These are phyloP conservation scores for Amblyraja radiata DNA, from an alignment of 2,797 vertebrate species.

Conservation along the genomic window DNA sequence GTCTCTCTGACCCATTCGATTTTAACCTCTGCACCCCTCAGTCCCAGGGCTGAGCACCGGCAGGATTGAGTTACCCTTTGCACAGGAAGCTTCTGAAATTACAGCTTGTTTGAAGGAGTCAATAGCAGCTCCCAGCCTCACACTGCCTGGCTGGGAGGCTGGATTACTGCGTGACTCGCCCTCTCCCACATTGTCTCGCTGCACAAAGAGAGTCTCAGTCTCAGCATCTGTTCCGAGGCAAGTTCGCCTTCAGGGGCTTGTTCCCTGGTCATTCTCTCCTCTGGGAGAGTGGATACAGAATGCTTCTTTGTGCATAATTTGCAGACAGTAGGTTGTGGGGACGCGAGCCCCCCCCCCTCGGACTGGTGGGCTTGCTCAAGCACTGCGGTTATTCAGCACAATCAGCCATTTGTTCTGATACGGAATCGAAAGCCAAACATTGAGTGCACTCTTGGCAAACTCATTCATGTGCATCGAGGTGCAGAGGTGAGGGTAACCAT, in stretches of 20 bases:
- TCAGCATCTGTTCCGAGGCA: background rate
- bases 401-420: background rate
- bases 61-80: background rate
- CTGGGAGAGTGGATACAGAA: background rate
- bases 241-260: background rate
- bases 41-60: background rate
- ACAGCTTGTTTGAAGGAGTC: background rate
- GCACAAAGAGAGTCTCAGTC: background rate
- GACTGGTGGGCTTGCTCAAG: background rate
- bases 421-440: background rate
- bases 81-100: background rate
- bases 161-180: background rate
- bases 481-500: slow-evolving; percentile 14
- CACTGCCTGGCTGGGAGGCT: background rate
- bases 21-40: background rate
- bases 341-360: background rate
- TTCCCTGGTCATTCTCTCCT: background rate
- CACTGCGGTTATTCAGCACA: background rate
- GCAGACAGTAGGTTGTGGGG: background rate
- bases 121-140: background rate
- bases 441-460: background rate
- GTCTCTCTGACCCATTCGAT: background rate
- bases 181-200: background rate
- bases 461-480: background rate
- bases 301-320: slow-evolving; percentile 19